A percentile compares a stretch with the other conserved stretches of the same genome.
Evolutionary conservation across 2,888 invertebrate genomes (phyloP).

Genomic region (Hyalella azteca): DNA sequence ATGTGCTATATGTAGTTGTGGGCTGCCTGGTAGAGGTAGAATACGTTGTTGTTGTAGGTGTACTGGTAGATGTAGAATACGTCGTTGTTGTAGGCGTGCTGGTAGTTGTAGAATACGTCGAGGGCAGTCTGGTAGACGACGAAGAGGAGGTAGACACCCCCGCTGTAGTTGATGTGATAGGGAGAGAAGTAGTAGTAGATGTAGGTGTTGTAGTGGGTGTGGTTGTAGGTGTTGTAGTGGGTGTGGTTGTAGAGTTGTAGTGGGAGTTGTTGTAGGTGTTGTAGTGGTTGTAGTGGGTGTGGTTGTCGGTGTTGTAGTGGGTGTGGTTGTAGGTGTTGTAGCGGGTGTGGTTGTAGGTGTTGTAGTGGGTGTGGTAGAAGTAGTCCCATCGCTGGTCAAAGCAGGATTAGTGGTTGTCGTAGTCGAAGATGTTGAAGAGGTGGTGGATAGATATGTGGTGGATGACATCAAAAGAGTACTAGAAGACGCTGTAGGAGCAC

Average conservation of each 20-base stretch:
- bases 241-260: background rate
- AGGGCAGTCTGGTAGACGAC: background rate
- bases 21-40: constrained; percentile 13
- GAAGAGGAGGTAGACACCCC: background rate
- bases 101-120: background rate
- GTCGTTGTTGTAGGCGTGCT: constrained; percentile 7
- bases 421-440: background rate
- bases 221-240: background rate
- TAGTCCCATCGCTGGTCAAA: background rate
- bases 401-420: background rate
- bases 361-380: background rate
- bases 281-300: background rate
- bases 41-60: background rate
- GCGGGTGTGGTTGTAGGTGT: background rate
- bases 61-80: background rate
- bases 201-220: background rate
- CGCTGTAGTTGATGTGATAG: background rate
- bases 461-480: too few relatives aligned
- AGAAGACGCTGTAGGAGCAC: too few relatives aligned
- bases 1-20: background rate
- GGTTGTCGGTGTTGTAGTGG: background rate
- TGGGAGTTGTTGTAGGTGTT: background rate
- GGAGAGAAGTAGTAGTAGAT: background rate
- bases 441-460: too few relatives aligned
- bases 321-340: background rate